Evolutionary conservation across 2,797 vertebrate genomes (phyloP).

Genomic region (Sebastes vulpes): DNA sequence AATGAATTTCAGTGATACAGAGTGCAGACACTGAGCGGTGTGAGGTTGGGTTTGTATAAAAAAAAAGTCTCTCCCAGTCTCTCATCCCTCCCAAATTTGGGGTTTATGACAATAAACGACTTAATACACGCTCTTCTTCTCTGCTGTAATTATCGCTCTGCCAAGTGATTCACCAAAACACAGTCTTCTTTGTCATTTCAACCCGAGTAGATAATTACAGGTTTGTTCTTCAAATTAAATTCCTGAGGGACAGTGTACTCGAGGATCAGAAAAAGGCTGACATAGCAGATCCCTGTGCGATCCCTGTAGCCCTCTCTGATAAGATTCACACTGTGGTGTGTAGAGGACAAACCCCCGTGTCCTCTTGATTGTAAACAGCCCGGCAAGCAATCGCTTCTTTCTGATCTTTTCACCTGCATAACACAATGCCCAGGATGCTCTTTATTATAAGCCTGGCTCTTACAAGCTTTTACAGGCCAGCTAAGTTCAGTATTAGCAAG

Average conservation of each 20-base stretch:
- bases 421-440: slow-evolving; percentile 14
- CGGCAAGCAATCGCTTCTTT: slow-evolving; percentile 1
- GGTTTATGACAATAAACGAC: slow-evolving; percentile 22
- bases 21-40: not conserved
- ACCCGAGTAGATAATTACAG: slow-evolving; percentile 55
- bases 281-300: slow-evolving; percentile 36
- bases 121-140: not conserved
- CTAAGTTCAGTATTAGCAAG: slow-evolving; percentile 34
- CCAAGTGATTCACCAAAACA: slow-evolving; percentile 28
- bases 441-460: slow-evolving; percentile 4
- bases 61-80: not conserved
- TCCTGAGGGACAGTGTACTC: not conserved
- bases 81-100: not conserved
- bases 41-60: not conserved
- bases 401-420: slow-evolving; percentile 11
- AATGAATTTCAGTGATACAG: not conserved
- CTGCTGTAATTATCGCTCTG: slow-evolving; percentile 32
- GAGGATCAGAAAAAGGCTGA: slow-evolving; percentile 60
- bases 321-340: slow-evolving; percentile 40
- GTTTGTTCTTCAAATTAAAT: slow-evolving; percentile 63
- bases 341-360: slow-evolving; percentile 36
- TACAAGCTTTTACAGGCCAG: slow-evolving; percentile 17
- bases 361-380: slow-evolving; percentile 37
- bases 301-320: slow-evolving; percentile 52
- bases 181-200: slow-evolving; percentile 21